Base-by-base conservation (phyloP, 2,797 vertebrate genomes). In the Amphiprion clarkii region DNA sequence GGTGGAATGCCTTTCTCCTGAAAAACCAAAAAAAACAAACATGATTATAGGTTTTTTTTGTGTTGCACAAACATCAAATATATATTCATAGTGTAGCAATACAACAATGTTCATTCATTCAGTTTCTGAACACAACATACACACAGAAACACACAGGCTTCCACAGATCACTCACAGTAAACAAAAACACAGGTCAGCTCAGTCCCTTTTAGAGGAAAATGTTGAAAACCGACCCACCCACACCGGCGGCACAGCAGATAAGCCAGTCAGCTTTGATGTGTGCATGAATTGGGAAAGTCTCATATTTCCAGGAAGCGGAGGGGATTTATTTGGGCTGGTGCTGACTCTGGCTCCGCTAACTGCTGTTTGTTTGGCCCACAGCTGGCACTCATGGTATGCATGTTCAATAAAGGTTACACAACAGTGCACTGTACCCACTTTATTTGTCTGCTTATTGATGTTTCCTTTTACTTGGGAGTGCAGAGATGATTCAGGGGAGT, bases 221-320 rank as follows among this genome's bases (percentile, higher is more conserved):
- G 39, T 44, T 61, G 6, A 52, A 78, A 66, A 63, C 3, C 0
- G 70, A 67, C 31, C 6, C 14, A 49, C 49, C n/a, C 49, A 27
- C 66, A 13, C 58, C 39, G 60, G 17, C 14, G 1, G 23, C 46
- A 25, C 9, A n/a, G 31, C 55, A 33, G 69, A 85, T 85, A 71
- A 78, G 44, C 61, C 71, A 3, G 53, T 66, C 56, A 29, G 71
- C 74, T 83, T 79, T 85, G 75, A 81, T 79, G 8, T 67, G 42
- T 44, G 56, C 23, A 3, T 67, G 70, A 78, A 69, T 67, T 66
- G 49, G 25, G 53, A 68, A 75, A 61, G 71, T 70, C 17, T 83
- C 68, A 56, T 60, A 62, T 82, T 79, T 84, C 74, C 67, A 81
- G 79, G 77, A 84, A 81, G n/a, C 64, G 10, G 55, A 72, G 54